Percentiles rank a stretch among this genome's conserved stretches.
Evolutionary conservation across 2,888 invertebrate genomes (phyloP).

Genomic region (Drosophila parthenogenetica): DNA sequence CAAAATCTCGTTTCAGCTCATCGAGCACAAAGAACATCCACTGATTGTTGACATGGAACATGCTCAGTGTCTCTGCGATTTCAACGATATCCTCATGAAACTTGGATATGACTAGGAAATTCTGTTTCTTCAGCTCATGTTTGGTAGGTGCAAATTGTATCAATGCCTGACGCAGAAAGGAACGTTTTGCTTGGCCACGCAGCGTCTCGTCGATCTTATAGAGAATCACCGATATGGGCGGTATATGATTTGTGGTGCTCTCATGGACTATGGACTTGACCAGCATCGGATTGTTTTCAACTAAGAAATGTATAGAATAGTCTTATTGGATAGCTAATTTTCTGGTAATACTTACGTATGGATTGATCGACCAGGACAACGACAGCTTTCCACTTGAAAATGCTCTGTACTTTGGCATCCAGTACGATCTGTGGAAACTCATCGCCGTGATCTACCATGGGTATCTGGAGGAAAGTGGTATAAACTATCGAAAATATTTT

Average conservation of each 20-base stretch:
- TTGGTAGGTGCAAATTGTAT: constrained; percentile 64
- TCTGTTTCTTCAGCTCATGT: constrained; percentile 68
- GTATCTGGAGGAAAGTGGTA: constrained; percentile 83
- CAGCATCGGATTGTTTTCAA: constrained; percentile 77
- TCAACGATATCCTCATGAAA: constrained; percentile 88
- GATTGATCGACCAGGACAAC: constrained; percentile 90
- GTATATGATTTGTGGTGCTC: constrained; percentile 78
- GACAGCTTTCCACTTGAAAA: constrained; percentile 90
- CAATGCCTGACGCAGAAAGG: constrained; percentile 69
- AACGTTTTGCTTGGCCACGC: constrained; percentile 77
- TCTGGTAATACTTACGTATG: constrained; percentile 87
- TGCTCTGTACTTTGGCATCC: constrained; percentile 89
- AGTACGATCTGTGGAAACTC: constrained; percentile 92
- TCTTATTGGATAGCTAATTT: no score
- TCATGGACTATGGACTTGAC: constrained; percentile 82
- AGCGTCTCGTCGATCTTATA: constrained; percentile 80
- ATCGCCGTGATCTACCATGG: constrained; percentile 88
- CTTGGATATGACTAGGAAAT: constrained; percentile 81
- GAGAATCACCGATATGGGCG: constrained; percentile 81
- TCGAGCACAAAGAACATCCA: constrained; percentile 93
- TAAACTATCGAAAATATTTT: background rate
- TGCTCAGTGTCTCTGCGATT: constrained; percentile 88
- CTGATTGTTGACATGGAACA: constrained; percentile 90
- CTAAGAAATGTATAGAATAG: constrained; percentile 30
- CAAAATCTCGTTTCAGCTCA: constrained; percentile 85